A percentile compares a stretch with the other conserved stretches of the same genome.
phyloP scores from a whole-genome alignment of 1,140 invertebrate species.

The Brachionus manjavacas region DNA sequence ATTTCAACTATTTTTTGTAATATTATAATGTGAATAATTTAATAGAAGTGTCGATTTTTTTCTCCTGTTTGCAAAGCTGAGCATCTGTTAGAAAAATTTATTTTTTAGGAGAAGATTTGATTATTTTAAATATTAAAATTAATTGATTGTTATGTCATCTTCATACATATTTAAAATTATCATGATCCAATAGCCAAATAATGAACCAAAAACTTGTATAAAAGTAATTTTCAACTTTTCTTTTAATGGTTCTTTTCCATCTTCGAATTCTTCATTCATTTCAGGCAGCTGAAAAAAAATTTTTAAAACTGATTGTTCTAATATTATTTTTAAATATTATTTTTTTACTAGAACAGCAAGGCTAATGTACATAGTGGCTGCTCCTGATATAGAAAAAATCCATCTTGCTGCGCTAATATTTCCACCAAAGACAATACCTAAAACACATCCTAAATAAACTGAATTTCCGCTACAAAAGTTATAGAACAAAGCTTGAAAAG shows the following conservation, averaged over 20 bases:
- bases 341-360: conserved; percentile 64
- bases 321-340: background rate
- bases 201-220: conserved; percentile 24
- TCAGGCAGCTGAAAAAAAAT: conserved; percentile 29
- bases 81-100: no score
- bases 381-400: conserved; percentile 64
- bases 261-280: conserved; percentile 42
- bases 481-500: conserved; percentile 65
- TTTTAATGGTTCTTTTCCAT: conserved; percentile 11
- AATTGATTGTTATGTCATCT: conserved; percentile 13
- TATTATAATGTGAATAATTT: no score
- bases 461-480: conserved; percentile 67
- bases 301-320: background rate
- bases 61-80: no score
- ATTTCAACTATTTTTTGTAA: no score
- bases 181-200: conserved; percentile 1
- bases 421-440: conserved; percentile 60
- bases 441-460: conserved; percentile 65
- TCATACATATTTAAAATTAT: conserved; percentile 40
- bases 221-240: conserved; percentile 41
- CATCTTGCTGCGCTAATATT: conserved; percentile 51
- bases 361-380: conserved; percentile 67
- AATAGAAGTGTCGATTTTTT: no score
- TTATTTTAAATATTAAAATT: background rate
- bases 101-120: no score